Percentiles rank a stretch among this genome's conserved stretches.
Conservation (phyloP, 2,113 vertebrate genomes). For the Pagrus major region DNA sequence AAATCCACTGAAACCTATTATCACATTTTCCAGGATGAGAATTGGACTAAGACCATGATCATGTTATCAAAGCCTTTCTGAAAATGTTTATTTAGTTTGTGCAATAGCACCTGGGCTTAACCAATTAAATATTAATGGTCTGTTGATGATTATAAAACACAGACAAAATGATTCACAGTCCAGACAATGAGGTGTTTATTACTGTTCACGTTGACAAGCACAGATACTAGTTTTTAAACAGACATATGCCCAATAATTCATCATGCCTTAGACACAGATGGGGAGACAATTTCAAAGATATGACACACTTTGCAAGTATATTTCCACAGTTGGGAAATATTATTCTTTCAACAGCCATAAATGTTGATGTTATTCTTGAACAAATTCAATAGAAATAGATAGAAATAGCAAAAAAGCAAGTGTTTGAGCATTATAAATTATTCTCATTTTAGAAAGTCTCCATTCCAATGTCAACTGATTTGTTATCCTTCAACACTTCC, state of each 20-base stretch:
- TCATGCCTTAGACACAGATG: conserved; percentile 59
- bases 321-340: conserved; percentile 19
- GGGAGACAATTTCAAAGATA: conserved; percentile 54
- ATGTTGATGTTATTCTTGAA: conserved; percentile 14
- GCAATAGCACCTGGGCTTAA: neutral
- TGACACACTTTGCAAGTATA: conserved; percentile 33
- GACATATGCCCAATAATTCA: conserved; percentile 33
- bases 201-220: conserved; percentile 65
- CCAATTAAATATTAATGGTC: neutral
- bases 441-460: neutral
- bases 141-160: conserved; percentile 1
- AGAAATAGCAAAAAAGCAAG: conserved; percentile 2
- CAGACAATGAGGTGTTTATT: conserved; percentile 72
- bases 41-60: neutral
- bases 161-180: conserved; percentile 19
- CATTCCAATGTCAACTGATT: conserved; percentile 16
- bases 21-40: conserved; percentile 15
- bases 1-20: neutral
- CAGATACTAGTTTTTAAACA: conserved; percentile 59
- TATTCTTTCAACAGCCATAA: conserved; percentile 24
- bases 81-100: neutral
- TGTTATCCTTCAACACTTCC: conserved; percentile 62
- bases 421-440: conserved; percentile 19
- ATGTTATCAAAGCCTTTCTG: neutral
- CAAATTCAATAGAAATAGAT: conserved; percentile 34